Base-by-base conservation (phyloP, 1,140 invertebrate species). In the Penaeus chinensis region DNA sequence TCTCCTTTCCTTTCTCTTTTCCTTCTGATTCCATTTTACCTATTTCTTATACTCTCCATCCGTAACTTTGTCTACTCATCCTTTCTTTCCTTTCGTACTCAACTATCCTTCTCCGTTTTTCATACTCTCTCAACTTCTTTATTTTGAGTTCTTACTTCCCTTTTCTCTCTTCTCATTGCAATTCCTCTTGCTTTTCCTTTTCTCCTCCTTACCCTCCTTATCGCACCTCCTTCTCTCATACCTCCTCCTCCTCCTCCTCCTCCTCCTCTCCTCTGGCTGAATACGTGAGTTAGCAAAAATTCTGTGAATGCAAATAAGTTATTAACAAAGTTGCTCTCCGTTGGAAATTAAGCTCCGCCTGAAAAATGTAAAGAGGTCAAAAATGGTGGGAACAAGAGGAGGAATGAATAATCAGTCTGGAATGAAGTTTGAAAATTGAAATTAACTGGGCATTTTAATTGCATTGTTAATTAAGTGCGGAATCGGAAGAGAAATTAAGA, bases 401-500 rank as follows among this genome's bases (percentile, higher is more conserved):
- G 87, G 87, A 88, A 88, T 88, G 87, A 88, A 88, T 88, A 88
- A 88, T 88, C 87, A 88, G 87, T 88, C 87, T 84, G 87, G 87
- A 88, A 88, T 88, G 87, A 88, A 88, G 87, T 88, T 88, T 88
- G 87, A 84, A 88, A 88, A 88, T 88, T 88, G 87, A 88, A 88
- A 88, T 88, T 88, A 88, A 88, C 87, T 84, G 87, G 78, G 87
- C 78, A 84, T 88, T 88, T 88, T 88, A 88, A 88, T 88, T 88
- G 87, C 87, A 88, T 88, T 84, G 87, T 88, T 88, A 88, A 88
- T 88, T 88, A 84, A 88, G 87, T 88, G 87, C 74, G 63, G 87
- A 84, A 84, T 84, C 82, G 82, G 82, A 84, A 80, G 87, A 84
- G 82, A 84, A 88, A 88, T 88, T 84, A 88, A 88, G 87, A 88